Base-by-base conservation (phyloP, 2,797 vertebrate species). In the Artibeus jamaicensis region DNA sequence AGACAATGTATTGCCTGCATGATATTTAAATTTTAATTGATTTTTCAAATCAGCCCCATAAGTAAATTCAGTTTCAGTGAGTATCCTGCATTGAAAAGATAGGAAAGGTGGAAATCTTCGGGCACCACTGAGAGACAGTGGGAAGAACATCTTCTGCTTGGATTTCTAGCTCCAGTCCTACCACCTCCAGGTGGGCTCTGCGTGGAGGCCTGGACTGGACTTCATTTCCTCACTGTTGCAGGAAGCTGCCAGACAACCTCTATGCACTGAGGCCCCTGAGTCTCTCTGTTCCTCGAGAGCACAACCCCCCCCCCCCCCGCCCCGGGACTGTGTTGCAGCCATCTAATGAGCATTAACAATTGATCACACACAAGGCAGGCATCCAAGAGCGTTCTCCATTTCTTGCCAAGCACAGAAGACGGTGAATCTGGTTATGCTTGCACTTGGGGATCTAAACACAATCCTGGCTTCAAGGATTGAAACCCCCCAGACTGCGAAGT, bases 391-490 rank as follows among this genome's bases (percentile, higher is more conserved):
- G 71, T 26, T 86, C 67, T 53, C 16, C 32, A 4, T 32, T 76
- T 70, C 70, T 32, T 70, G 88, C 91, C 96, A 93, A 85, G 48
- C 89, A 42, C 89, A n/a, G 77, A 86, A 86, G 48, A 89, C 44
- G 42, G 85, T 62, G 67, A 81, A 65, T 86, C 78, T 90, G 74
- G 42, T 71, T 42, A 50, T 24, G 14, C 53, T 68, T 68, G 57
- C 37, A n/a, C 39, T 73, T n/a, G 26, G 76, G 73, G 96, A 94
- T 87, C 71, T 46, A 67, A 96, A 57, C 71, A 71, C n/a, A 85
- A 48, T 29, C 74, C 24, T 42, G 57, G 16, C 71, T 87, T 88
- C 86, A 67, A 85, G 68, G 74, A 89, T 5, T 42, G 42, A 42
- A 65, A 55, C 12, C 46, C 39, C 86, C 42, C 55, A 62, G 48